Evolutionary conservation across 2,113 vertebrate species (phyloP).

Genomic region (Peromyscus maniculatus): DNA sequence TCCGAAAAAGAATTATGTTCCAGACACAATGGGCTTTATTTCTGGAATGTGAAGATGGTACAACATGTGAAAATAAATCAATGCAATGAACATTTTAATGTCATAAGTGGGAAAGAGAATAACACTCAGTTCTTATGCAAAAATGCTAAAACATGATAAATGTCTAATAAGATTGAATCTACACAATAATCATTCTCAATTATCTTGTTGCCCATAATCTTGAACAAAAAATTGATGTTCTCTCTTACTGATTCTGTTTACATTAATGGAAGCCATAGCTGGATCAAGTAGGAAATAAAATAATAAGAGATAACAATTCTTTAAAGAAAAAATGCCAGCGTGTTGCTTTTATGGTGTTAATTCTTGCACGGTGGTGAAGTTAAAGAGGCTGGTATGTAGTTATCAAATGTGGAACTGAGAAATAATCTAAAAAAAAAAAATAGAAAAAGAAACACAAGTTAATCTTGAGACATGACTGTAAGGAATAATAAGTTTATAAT

Average conservation of each 20-base stretch:
- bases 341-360: background rate
- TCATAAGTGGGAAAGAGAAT: background rate
- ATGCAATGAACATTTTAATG: background rate
- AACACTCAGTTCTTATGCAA: background rate
- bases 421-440: background rate
- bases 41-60: background rate
- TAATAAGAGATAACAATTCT: too few species aligned
- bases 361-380: background rate
- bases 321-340: background rate
- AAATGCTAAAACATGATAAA: background rate
- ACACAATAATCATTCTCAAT: background rate
- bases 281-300: background rate
- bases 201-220: background rate
- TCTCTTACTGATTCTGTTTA: background rate
- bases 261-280: background rate
- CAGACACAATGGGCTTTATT: background rate
- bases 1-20: background rate
- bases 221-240: background rate
- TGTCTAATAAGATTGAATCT: background rate
- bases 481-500: background rate
- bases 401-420: background rate
- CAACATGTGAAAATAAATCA: background rate
- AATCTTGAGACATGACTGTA: too few species aligned
- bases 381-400: background rate
- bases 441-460: background rate